Evolutionary conservation across 1,140 invertebrate genomes (phyloP).

Genomic region (Cydia splendana): DNA sequence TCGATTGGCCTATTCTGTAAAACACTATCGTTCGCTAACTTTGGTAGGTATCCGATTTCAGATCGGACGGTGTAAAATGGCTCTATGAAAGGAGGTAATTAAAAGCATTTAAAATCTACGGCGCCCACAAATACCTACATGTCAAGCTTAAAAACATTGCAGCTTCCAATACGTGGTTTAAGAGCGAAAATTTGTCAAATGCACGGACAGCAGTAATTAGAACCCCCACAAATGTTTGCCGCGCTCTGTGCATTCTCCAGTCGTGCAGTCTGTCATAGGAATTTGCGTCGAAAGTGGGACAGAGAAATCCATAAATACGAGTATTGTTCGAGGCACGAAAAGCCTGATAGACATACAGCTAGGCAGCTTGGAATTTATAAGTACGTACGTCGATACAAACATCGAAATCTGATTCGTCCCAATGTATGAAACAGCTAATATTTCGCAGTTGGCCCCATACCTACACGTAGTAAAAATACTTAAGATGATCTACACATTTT

Average conservation of each 20-base stretch:
- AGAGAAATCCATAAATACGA: neutral
- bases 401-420: too few species aligned
- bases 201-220: slow-evolving; percentile 10
- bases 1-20: too few species aligned
- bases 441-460: too few species aligned
- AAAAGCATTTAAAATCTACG: neutral
- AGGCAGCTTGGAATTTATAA: neutral
- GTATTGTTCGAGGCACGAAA: neutral
- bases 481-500: too few species aligned
- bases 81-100: neutral
- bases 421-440: too few species aligned
- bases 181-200: slow-evolving; percentile 19
- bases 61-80: too few species aligned
- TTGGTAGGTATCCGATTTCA: too few species aligned
- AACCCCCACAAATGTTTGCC: slow-evolving; percentile 21
- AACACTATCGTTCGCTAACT: too few species aligned
- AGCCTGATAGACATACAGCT: neutral
- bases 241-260: neutral
- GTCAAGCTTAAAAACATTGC: neutral
- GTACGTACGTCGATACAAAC: too few species aligned
- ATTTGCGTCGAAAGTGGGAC: neutral
- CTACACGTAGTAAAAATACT: too few species aligned
- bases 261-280: neutral
- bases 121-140: neutral
- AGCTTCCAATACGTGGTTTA: slow-evolving; percentile 5